Conservation (phyloP, 2,888 invertebrate genomes). For the Biston betularia region DNA sequence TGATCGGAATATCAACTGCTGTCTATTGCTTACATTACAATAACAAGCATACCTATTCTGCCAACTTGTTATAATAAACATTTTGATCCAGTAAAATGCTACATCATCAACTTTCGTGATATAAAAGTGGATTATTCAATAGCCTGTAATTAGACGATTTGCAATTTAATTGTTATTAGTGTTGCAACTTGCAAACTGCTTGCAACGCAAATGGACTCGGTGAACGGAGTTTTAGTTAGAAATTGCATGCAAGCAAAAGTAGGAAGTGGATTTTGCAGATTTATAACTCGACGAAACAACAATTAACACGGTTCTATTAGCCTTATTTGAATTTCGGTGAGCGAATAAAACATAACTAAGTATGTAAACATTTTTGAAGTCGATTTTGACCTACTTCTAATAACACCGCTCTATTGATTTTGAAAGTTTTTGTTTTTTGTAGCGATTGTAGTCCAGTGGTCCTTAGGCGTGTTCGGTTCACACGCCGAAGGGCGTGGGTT, state of each 20-base stretch:
- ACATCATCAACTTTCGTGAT: slow-evolving; percentile 27
- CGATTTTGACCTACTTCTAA: too few species aligned
- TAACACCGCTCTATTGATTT: too few species aligned
- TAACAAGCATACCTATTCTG: slow-evolving; percentile 12
- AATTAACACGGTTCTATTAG: too few species aligned
- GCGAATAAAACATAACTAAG: too few species aligned
- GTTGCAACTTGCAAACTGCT: slow-evolving; percentile 33
- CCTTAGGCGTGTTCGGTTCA: too few species aligned
- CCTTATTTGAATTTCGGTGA: neutral
- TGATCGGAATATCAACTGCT: slow-evolving; percentile 7
- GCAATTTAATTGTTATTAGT: slow-evolving; percentile 38
- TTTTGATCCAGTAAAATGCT: slow-evolving; percentile 29
- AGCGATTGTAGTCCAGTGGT: too few species aligned
- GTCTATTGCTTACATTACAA: slow-evolving; percentile 9
- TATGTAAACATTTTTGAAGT: too few species aligned
- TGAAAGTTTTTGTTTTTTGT: too few species aligned
- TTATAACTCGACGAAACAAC: neutral
- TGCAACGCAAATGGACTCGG: slow-evolving; percentile 3
- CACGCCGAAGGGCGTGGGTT: too few species aligned
- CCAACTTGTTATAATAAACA: slow-evolving; percentile 13
- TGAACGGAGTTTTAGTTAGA: neutral
- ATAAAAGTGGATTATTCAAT: slow-evolving; percentile 34
- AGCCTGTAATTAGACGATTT: slow-evolving; percentile 28
- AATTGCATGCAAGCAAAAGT: slow-evolving; percentile 1
- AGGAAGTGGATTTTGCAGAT: neutral